phyloP scores from a whole-genome alignment of 1,140 invertebrate genomes.

The Conopomorpha cramerella region DNA sequence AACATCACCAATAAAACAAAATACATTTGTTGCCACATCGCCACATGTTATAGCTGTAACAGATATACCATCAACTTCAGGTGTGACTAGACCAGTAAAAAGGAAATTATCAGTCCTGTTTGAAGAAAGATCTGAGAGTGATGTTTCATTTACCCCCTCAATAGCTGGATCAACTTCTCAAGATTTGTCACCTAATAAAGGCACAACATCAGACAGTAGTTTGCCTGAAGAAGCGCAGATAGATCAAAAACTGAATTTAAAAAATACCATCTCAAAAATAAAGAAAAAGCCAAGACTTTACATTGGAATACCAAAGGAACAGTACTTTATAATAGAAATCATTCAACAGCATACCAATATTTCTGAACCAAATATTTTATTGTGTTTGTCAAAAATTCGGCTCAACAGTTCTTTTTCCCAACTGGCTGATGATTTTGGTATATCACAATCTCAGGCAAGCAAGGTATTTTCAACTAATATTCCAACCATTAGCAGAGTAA shows the following conservation, averaged over 20 bases:
- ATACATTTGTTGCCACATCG: constrained; percentile 5
- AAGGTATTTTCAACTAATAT: not conserved
- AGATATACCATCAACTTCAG: constrained; percentile 5
- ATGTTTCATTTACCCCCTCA: constrained; percentile 7
- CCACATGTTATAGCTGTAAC: constrained; percentile 5
- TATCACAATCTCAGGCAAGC: not conserved
- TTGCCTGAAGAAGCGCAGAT: not conserved
- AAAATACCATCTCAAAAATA: not conserved
- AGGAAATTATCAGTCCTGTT: no score
- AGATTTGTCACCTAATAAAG: constrained; percentile 3
- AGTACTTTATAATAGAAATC: not conserved
- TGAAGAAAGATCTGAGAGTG: constrained; percentile 6
- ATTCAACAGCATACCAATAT: not conserved
- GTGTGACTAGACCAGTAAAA: not conserved
- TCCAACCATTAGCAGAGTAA: not conserved
- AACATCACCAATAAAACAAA: constrained; percentile 7
- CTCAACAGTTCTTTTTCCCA: not conserved
- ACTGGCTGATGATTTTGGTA: not conserved
- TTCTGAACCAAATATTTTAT: not conserved
- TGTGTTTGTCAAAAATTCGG: not conserved
- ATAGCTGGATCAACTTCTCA: constrained; percentile 2
- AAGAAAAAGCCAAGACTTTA: not conserved
- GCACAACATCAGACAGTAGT: not conserved
- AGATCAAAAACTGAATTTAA: not conserved
- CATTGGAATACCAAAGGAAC: not conserved